phyloP scores from a whole-genome alignment of 2,113 vertebrate genomes.

The Raja brachyura region DNA sequence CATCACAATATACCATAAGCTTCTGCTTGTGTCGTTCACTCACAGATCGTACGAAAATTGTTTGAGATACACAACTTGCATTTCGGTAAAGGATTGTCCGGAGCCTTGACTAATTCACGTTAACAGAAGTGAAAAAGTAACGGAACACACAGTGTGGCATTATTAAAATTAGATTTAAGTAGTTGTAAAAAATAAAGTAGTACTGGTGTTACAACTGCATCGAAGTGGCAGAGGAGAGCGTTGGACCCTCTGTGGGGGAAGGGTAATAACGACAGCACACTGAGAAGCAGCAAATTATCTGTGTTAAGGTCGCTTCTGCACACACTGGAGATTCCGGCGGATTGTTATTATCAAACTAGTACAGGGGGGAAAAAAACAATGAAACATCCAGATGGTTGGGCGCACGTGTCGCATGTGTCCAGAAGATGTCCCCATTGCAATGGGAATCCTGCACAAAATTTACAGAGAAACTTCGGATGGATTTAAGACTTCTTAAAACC shows the following conservation, averaged over 20 bases:
- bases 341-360: neutral
- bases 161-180: slow-evolving; percentile 14
- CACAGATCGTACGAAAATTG: slow-evolving; percentile 28
- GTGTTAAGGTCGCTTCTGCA: neutral
- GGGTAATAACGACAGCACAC: slow-evolving; percentile 9
- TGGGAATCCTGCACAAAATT: slow-evolving; percentile 19
- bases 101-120: neutral
- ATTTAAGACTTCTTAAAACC: neutral
- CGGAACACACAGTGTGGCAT: neutral
- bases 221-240: neutral
- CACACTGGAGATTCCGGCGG: neutral
- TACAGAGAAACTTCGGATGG: neutral
- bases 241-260: neutral
- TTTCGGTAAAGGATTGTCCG: slow-evolving; percentile 16
- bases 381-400: neutral
- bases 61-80: slow-evolving; percentile 33
- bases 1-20: neutral
- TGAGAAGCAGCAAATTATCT: slow-evolving; percentile 16
- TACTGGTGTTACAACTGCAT: neutral
- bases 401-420: neutral
- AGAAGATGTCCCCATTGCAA: slow-evolving; percentile 30
- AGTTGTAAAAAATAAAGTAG: neutral
- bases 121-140: neutral
- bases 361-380: neutral
- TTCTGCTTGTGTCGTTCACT: neutral